Percentiles rank a stretch among this genome's conserved stretches.
phyloP scores from a whole-genome alignment of 2,888 invertebrate species.

The Pollenia amentaria region DNA sequence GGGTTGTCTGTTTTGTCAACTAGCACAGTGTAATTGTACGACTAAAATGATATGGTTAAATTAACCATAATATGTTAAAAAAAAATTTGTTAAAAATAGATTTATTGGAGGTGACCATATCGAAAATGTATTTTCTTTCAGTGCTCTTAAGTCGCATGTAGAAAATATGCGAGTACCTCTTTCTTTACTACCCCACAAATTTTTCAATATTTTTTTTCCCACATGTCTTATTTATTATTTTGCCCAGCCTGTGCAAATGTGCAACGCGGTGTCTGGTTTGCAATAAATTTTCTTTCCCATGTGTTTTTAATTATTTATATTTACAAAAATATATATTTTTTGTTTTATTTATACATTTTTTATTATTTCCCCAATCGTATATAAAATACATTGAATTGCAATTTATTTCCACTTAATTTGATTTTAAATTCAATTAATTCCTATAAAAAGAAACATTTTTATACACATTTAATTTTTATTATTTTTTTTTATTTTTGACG shows the following conservation, averaged over 20 bases:
- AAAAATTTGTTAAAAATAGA: too few relatives aligned
- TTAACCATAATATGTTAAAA: too few relatives aligned
- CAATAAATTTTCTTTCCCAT: conserved; percentile 17
- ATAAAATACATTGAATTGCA: conserved; percentile 16
- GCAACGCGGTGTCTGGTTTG: not conserved
- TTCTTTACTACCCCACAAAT: too few relatives aligned
- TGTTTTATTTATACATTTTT: conserved; percentile 14
- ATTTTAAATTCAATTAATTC: conserved; percentile 51
- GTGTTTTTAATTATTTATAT: conserved; percentile 29
- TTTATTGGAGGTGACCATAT: too few relatives aligned
- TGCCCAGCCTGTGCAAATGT: not conserved
- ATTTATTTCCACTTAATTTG: conserved; percentile 52
- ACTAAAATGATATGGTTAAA: too few relatives aligned
- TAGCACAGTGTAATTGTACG: too few relatives aligned
- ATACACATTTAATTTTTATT: not conserved
- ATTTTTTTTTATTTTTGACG: not conserved
- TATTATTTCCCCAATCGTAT: conserved; percentile 10
- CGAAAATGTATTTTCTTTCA: too few relatives aligned
- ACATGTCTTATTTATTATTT: not conserved
- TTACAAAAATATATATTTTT: not conserved
- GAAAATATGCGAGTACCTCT: too few relatives aligned
- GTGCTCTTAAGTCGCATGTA: too few relatives aligned
- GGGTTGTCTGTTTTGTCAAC: too few relatives aligned
- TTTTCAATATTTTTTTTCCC: too few relatives aligned
- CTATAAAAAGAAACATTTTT: conserved; percentile 18